Percentiles rank a stretch among this genome's conserved stretches.
These are phyloP conservation scores for Epinotia ramella DNA, from an alignment of 2,888 invertebrate species.

Conservation along the genomic window DNA sequence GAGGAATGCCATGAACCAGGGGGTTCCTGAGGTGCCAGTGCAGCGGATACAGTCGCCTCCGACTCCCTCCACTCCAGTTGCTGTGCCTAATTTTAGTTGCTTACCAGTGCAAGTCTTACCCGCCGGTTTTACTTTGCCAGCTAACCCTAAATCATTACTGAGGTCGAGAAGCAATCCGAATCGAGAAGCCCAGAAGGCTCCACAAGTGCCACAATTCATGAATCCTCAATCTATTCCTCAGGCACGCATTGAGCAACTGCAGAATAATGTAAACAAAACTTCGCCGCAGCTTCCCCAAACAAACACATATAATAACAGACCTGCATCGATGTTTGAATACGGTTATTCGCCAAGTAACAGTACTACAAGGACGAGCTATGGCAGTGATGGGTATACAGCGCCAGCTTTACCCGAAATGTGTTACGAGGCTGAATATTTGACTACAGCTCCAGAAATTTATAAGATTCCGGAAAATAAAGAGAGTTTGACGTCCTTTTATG, in stretches of 20 bases:
- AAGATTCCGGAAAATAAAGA: constrained; percentile 19
- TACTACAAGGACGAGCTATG: constrained; percentile 57
- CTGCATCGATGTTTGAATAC: constrained; percentile 63
- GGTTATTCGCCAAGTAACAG: constrained; percentile 51
- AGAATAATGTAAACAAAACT: constrained; percentile 57
- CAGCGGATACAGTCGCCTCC: constrained; percentile 79
- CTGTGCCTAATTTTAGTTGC: constrained; percentile 78
- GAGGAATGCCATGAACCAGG: constrained; percentile 87
- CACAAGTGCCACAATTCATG: constrained; percentile 52
- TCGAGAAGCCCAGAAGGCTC: constrained; percentile 57
- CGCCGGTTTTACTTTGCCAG: constrained; percentile 87
- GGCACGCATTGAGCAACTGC: constrained; percentile 26
- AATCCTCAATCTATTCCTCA: constrained; percentile 21
- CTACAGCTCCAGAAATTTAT: constrained; percentile 40
- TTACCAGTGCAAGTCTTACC: constrained; percentile 83
- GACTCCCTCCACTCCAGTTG: constrained; percentile 76
- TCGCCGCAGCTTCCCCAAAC: constrained; percentile 54
- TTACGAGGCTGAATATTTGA: constrained; percentile 66
- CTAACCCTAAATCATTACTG: constrained; percentile 87
- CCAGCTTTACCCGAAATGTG: constrained; percentile 64
- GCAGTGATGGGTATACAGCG: constrained; percentile 55
- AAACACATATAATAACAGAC: constrained; percentile 60
- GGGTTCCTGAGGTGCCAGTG: constrained; percentile 87
- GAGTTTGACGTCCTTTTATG: not conserved
- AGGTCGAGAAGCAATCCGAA: constrained; percentile 75